Evolutionary conservation across 1,140 invertebrate species (phyloP), one percentile per base, ranked within the genome.

Genomic region (Neoseiulus cucumeris): DNA sequence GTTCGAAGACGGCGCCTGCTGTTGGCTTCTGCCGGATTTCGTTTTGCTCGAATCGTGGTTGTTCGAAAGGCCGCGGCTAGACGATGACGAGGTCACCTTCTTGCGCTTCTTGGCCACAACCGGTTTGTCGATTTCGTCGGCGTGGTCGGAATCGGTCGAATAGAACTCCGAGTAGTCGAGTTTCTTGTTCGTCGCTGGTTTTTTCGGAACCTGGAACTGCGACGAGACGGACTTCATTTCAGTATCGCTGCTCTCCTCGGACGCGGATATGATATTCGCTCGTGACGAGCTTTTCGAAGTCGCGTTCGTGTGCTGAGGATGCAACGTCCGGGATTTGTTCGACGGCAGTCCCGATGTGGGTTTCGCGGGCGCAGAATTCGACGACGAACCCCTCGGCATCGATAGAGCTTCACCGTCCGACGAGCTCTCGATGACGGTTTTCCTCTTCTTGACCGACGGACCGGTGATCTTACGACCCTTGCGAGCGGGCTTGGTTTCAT

Each of bases 381-480:
- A 17, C 17, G 51, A 18, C 18, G 30, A 25, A 7, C 30, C 17
- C 17, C 55, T 66, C 17, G 66, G n/a, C 42, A 25, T 66, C n/a
- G 29, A 20, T 18, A 18, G 28, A 14, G 42, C 42, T 9, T 66
- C 64, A 45, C 66, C 67, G 42, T 42, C 33, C 7, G 69, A 70
- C n/a, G 68, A 70, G 45, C 55, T 68, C n/a, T 44, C 64, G 17
- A 67, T 69, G 17, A 70, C 66, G 29, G 70, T 44, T 44, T 73
- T 73, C 12, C 67, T 51, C 55, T 72, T 73, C 64, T 73, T 72
- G 2, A 33, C 39, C 42, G 29, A 42, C 64, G 33, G 51, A 44
- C 41, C 64, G 51, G 39, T 68, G 44, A 65, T 67, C 66, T 51
- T 42, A 12, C 25, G 64, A 45, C 30, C 59, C 55, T 67, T 68